phyloP scores from a whole-genome alignment of 2,113 vertebrate species.

The Holacanthus passer region DNA sequence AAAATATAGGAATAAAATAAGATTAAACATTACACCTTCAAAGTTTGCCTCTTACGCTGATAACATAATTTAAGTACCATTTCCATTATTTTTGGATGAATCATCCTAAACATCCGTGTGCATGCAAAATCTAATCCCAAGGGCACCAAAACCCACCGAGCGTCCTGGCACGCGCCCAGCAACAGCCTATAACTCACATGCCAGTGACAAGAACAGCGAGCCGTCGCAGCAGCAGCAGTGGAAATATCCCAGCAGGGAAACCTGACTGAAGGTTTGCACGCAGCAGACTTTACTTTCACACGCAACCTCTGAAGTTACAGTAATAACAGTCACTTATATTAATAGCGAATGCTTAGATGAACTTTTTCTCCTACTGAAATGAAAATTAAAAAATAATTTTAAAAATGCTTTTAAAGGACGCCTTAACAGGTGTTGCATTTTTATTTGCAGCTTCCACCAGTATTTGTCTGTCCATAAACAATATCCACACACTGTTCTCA shows the following conservation, averaged over 20 bases:
- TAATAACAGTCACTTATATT: slow-evolving; percentile 6
- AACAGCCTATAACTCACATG: slow-evolving; percentile 62
- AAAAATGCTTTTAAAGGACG: neutral
- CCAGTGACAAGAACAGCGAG: slow-evolving; percentile 54
- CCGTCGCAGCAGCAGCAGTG: slow-evolving; percentile 24
- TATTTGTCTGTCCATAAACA: neutral
- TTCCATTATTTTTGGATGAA: slow-evolving; percentile 53
- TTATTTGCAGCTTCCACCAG: neutral
- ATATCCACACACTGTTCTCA: neutral
- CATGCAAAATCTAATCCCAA: slow-evolving; percentile 68
- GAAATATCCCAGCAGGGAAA: slow-evolving; percentile 31
- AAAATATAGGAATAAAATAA: neutral
- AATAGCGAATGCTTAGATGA: neutral
- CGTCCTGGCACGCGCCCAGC: slow-evolving; percentile 15
- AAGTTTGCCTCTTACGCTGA: neutral
- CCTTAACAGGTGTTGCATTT: neutral
- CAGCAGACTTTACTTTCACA: slow-evolving; percentile 32
- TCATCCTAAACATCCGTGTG: slow-evolving; percentile 54
- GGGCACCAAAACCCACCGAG: slow-evolving; percentile 25
- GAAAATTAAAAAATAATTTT: too few species aligned
- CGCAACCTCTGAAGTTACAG: slow-evolving; percentile 35
- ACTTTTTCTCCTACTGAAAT: too few species aligned
- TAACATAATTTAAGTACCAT: slow-evolving; percentile 15
- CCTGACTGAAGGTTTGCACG: slow-evolving; percentile 31
- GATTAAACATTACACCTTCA: neutral